Evolutionary conservation across 2,888 invertebrate species (phyloP), one percentile per base, ranked within the genome.

Genomic region (Eledona agricola): DNA sequence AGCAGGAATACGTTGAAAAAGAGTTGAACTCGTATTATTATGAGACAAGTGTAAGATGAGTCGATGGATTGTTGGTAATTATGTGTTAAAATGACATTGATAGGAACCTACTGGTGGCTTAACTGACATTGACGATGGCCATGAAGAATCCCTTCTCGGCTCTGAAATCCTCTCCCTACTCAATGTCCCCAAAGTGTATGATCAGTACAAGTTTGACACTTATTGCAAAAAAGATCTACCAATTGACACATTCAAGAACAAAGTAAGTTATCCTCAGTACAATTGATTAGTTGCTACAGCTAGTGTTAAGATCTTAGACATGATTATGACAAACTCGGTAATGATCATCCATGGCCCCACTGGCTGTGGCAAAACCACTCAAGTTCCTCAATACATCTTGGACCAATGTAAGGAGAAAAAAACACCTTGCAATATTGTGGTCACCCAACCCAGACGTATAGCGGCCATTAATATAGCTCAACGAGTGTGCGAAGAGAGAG

Each of bases 351-450:
- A 94, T 76, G 97, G 97, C 1, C 88, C 89, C 0, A 97, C 98
- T 0, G 98, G 98, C 1, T 96, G 96, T 73, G 98, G 98, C 9
- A 93, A 93, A 76, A 93, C 95, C 0, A 93, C 92, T 0, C 90
- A 92, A 76, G 90, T 93, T 0, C 95, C 96, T 0, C 96, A 96
- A 72, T 95, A 88, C 78, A 92, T 97, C 58, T 77, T 96, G n/a
- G 93, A 96, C 63, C 82, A 88, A 61, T 84, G 83, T 58, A 84
- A 81, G 43, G 78, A 81, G 31, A 80, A 81, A 13, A 80, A 81
- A 12, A 78, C 79, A 43, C 82, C 83, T 34, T 94, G 94, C 70
- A 95, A 93, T 72, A 93, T 97, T 58, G 79, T 90, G 26, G 93
- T 96, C 0, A 97, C 97, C 0, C 96, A 97, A 71, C 97, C 97